Base-by-base conservation (phyloP, 2,113 vertebrate genomes). In the Hemichromis elongatus region DNA sequence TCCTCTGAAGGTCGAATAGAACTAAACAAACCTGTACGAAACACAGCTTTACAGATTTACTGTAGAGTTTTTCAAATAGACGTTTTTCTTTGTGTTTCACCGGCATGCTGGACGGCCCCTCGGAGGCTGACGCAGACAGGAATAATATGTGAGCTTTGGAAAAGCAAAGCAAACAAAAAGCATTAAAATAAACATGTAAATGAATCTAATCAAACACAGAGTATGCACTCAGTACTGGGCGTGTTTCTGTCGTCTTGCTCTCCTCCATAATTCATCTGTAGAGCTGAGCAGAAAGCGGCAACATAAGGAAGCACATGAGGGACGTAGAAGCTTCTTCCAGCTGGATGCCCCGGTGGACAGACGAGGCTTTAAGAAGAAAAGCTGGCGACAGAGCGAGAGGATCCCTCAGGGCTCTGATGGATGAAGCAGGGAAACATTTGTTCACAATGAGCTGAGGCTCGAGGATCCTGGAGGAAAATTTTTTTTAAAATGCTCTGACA, bases 361-460 rank as follows among this genome's bases (percentile, higher is more conserved):
- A 53, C 21, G 70, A 70, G 50, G 75, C 81, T 81, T 83, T 86
- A 88, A 85, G 47, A 68, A 66, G 88, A 75, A 70, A 40, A 86
- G 68, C 86, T 30, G 78, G 77, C 75, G 21, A 79, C 88, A 21
- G 50, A 78, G 53, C 33, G 70, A 86, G 61, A 1, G 26, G 30
- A 78, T 86, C 88, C 88, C 90, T 80, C 84, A 52, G 89, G 90
- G 82, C 87, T 42, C 42, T 88, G 86, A 83, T 77, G 82, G 92
- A 91, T 83, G 84, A 70, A 59, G 78, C 86, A n/a, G 5, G 45
- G 55, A 53, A 78, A 73, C 82, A 42, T 85, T 85, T 54, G 66
- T 53, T 81, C 81, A 47, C 81, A 77, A 83, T 53, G 24, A 85
- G 85, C 59, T 5, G 54, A 54, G 30, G 26, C 53, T 66, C 53